Evolutionary conservation across 2,113 vertebrate genomes (phyloP).

Genomic region (Varanus komodoensis): DNA sequence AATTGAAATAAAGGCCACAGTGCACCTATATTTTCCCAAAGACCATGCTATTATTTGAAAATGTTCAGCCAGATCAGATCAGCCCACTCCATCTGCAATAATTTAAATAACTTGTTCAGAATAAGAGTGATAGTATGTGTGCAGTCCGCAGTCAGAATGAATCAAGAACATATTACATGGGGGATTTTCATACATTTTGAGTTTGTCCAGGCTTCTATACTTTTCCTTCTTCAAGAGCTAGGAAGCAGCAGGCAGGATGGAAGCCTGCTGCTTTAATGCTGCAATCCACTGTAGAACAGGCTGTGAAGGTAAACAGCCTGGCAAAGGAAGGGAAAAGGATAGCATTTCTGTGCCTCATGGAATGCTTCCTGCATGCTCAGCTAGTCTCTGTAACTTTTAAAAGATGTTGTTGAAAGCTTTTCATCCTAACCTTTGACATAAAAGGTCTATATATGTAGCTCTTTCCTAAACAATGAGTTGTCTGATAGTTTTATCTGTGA

Average conservation of each 20-base stretch:
- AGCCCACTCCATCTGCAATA: not conserved
- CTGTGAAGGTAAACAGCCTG: slow-evolving; percentile 40
- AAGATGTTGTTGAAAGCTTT: slow-evolving; percentile 30
- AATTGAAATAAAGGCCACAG: not conserved
- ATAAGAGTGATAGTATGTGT: not conserved
- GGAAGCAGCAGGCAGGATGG: slow-evolving; percentile 36
- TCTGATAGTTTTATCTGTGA: not conserved
- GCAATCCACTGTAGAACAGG: slow-evolving; percentile 29
- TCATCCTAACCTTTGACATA: not conserved
- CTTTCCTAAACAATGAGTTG: slow-evolving; percentile 1
- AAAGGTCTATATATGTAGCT: not conserved
- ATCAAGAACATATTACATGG: not conserved
- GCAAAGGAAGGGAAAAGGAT: slow-evolving; percentile 28
- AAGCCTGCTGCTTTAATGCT: slow-evolving; percentile 37
- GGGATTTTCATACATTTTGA: slow-evolving; percentile 14
- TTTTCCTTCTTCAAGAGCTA: slow-evolving; percentile 28
- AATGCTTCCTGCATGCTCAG: slow-evolving; percentile 39
- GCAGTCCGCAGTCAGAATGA: not conserved
- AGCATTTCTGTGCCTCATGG: slow-evolving; percentile 30
- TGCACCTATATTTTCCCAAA: not conserved
- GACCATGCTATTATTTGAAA: not conserved
- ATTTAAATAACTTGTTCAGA: not conserved
- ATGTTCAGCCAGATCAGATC: not conserved
- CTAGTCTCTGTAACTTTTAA: slow-evolving; percentile 27
- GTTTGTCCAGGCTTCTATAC: slow-evolving; percentile 9